These are phyloP conservation scores for Drosophila pectinifera DNA, from an alignment of 1,140 invertebrate genomes.

Conservation along the genomic window DNA sequence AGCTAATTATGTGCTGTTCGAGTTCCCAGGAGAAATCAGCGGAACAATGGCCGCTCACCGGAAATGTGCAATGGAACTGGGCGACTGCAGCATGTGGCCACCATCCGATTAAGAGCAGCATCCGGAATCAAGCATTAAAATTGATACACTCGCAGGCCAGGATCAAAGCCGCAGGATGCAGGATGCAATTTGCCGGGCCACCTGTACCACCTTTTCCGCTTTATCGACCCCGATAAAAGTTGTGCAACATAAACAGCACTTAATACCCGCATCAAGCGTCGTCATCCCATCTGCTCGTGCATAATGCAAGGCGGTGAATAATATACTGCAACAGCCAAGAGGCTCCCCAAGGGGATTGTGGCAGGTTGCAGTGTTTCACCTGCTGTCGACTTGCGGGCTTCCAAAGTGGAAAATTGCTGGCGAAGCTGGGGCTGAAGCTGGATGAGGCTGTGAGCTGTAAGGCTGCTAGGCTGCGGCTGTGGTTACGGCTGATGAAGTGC, in stretches of 20 bases:
- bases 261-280: slow-evolving; percentile 64
- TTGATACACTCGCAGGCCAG: slow-evolving; percentile 24
- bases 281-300: slow-evolving; percentile 46
- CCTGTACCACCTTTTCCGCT: slow-evolving; percentile 21
- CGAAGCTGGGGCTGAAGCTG: slow-evolving; percentile 34
- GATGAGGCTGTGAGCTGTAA: slow-evolving; percentile 30
- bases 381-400: slow-evolving; percentile 52
- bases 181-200: slow-evolving; percentile 44
- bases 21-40: slow-evolving; percentile 33
- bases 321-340: slow-evolving; percentile 14
- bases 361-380: slow-evolving; percentile 29
- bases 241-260: slow-evolving; percentile 68
- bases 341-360: background rate
- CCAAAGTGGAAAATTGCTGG: slow-evolving; percentile 74
- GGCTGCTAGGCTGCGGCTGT: slow-evolving; percentile 9
- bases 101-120: slow-evolving; percentile 35
- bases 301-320: slow-evolving; percentile 56
- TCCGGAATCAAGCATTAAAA: slow-evolving; percentile 47
- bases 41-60: slow-evolving; percentile 28
- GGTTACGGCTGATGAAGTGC: slow-evolving; percentile 55
- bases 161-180: slow-evolving; percentile 44
- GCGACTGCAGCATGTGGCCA: slow-evolving; percentile 11
- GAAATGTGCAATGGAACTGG: slow-evolving; percentile 33
- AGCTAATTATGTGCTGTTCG: slow-evolving; percentile 19
- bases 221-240: slow-evolving; percentile 66